Base-by-base conservation (phyloP, 2,113 vertebrate species). In the Cynoglossus semilaevis region DNA sequence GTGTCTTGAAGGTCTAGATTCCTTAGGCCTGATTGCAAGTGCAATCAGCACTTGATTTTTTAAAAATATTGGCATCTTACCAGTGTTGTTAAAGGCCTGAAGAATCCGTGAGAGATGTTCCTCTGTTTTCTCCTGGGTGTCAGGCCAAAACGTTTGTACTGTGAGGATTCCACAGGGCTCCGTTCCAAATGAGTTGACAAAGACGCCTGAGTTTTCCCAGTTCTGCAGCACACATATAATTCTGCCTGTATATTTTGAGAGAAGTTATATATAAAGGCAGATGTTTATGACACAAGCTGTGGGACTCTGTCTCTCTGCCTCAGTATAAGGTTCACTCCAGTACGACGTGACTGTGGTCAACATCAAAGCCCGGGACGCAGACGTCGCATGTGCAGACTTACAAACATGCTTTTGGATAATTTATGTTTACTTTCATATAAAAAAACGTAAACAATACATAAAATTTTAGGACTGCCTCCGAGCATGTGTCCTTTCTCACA, bases 281-380 rank as follows among this genome's bases (percentile, higher is more conserved):
- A 74, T 85, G 64, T 73, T 79, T 84, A 67, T 74, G 51, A 80
- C 70, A 66, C 72, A 54, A 74, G 63, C 79, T 72, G 66, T 79
- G 47, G 37, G 41, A 69, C 57, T 64, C 14, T 74, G 56, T 36
- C 29, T 51, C 47, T 15, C 13, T 54, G 54, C 38, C 38, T 41
- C 8, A 11, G 57, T 37, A 34, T 63, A 38, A 63, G 57, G 63
- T 67, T 78, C 60, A 44, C 37, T 65, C 7, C 44, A 62, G 43
- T 58, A 29, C 67, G 72, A 9, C 63, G 57, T 57, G 62, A 59
- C 68, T 87, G 72, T 81, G 77, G 82, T 82, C 77, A 74, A 41
- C 79, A 79, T 89, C 74, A 87, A 77, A 84, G 75, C 54, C 63
- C 62, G 66, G 62, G 68, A 77, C 42, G 15, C 64, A 70, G 73